Evolutionary conservation across 2,888 invertebrate species (phyloP), one percentile per base, ranked within the genome.

Genomic region (Rhamnusium bicolor): DNA sequence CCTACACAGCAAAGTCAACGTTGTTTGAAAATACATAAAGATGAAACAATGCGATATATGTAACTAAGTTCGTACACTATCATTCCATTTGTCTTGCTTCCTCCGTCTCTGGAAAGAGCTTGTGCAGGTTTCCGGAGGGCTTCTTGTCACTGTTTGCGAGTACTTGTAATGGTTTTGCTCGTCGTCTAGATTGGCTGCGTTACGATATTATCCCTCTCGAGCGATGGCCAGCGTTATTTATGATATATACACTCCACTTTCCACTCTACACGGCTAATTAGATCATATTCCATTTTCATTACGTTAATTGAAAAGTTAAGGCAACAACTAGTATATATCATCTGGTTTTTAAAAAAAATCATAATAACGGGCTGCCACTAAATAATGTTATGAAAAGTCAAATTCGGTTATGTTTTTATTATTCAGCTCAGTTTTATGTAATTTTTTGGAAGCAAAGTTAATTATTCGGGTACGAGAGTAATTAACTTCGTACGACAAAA

Each of bases 31-130:
- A 86, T 84, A 85, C 85, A 85, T 86, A 86, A 85, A 86, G 86
- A 87, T 86, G 84, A 85, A 85, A 86, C 85, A 85, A 84, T 83
- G 85, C 84, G 85, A 87, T 86, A 86, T 84, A 83, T 82, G 82
- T 82, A 84, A 83, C 81, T 80, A 80, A 83, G 80, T 81, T 80
- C 77, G 76, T 72, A 82, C 83, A 84, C 84, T 85, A 85, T 85
- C 85, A 82, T 85, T 85, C 82, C 84, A 85, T 86, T 86, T 84
- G 86, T 85, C 83, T 81, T 82, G 81, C 80, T 85, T 85, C 85
- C 86, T 84, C 72, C 69, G 71, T 67, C 63, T 69, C 67, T 71
- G 6, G 29, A 40, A 56, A 67, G 69, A 54, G 62, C 53, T 62
- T 14, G 62, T 56, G 56, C 56, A 46, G 56, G 63, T 47, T 65